Evolutionary conservation across 2,113 vertebrate genomes (phyloP), one percentile per base, ranked within the genome.

Genomic region (Hippocampus barbouri): DNA sequence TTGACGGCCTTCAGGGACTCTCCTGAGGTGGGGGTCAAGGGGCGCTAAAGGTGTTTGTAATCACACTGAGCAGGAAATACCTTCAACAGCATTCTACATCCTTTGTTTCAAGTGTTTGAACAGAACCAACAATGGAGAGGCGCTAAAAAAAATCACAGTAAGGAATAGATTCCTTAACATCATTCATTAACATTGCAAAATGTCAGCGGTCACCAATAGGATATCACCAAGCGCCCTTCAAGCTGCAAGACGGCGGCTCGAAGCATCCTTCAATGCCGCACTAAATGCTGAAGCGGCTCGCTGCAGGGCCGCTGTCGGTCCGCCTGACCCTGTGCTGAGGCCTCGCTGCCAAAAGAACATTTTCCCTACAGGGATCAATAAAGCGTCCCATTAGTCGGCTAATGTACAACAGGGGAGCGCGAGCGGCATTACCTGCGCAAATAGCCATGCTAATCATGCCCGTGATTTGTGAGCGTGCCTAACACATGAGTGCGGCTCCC

Each of bases 331-430:
- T 72, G 84, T 83, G 78, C 83, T 81, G n/a, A 85, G 66, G 78
- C 81, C 81, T 73, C 30, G 60, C 72, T 27, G 75, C 41, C 75
- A 80, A 72, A 74, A 80, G 85, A 61, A 82, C 61, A 45, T 83
- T 84, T 70, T 81, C 74, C 73, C 80, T 71, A 77, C 66, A n/a
- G 85, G 73, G 79, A 88, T 90, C 88, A 82, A 90, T 90, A 86
- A 79, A 70, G 16, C 76, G 78, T 83, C 85, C 86, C 83, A 86
- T 90, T 86, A 87, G 82, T 70, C 47, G 34, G 60, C 73, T 83
- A 85, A 89, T 89, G 88, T 82, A 78, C 81, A 82, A 83, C 76
- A 47, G 57, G 75, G 68, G 66, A 73, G 78, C 76, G 67, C 5
- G 80, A 78, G 78, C 57, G 64, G 79, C 80, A 87, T 86, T 78